phyloP scores from a whole-genome alignment of 2,888 invertebrate species.

The Seira ritae region DNA sequence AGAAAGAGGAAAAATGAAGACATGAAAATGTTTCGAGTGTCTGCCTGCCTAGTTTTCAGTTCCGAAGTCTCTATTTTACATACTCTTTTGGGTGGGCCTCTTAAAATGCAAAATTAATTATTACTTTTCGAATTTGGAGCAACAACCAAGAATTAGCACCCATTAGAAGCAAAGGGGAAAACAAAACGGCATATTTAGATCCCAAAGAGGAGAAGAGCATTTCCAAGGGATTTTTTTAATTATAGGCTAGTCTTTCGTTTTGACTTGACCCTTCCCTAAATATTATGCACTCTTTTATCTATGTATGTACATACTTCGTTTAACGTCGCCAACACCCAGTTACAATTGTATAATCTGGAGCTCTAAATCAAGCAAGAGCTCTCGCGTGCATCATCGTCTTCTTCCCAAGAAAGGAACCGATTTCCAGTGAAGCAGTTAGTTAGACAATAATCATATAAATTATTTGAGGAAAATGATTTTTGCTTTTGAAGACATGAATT shows the following conservation, averaged over 20 bases:
- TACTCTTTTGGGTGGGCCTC: conserved; percentile 57
- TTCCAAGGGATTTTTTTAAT: conserved; percentile 38
- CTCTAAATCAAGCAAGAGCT: background rate
- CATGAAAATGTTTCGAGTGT: conserved; percentile 53
- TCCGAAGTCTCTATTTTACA: background rate
- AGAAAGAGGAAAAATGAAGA: conserved; percentile 58
- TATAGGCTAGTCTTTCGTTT: conserved; percentile 29
- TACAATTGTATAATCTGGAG: background rate
- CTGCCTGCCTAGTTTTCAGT: conserved; percentile 25
- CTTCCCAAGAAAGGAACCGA: no score
- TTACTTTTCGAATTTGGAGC: conserved; percentile 52
- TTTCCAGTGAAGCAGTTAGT: no score
- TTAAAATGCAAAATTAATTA: conserved; percentile 66
- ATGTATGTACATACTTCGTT: conserved; percentile 29
- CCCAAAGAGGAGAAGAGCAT: background rate
- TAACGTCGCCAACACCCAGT: conserved; percentile 57
- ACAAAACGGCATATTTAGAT: background rate
- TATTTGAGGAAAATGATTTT: no score
- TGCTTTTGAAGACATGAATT: no score
- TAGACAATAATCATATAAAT: no score
- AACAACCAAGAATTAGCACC: conserved; percentile 57
- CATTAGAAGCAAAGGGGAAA: conserved; percentile 17
- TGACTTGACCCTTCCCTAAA: conserved; percentile 41
- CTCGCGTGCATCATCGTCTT: conserved; percentile 3
- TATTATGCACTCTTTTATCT: conserved; percentile 30